phyloP scores from a whole-genome alignment of 2,797 vertebrate genomes.

The Yasuhikotakia modesta region DNA sequence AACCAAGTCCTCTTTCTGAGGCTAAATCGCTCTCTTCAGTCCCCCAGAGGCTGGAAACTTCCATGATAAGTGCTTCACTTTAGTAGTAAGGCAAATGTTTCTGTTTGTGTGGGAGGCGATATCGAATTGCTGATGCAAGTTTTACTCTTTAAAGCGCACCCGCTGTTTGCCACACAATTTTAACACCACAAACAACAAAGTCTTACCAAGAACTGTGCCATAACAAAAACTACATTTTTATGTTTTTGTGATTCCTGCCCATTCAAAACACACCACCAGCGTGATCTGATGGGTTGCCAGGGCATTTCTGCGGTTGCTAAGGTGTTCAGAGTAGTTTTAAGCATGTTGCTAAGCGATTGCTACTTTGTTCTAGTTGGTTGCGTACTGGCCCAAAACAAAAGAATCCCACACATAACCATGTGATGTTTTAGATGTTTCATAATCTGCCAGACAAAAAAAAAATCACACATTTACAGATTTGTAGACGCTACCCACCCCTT shows the following conservation, averaged over 20 bases:
- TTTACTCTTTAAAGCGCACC: too few relatives aligned
- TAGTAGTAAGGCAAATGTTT: slow-evolving; percentile 33
- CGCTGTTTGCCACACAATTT: slow-evolving; percentile 7
- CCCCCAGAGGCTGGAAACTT: slow-evolving; percentile 18
- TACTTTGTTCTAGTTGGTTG: too few relatives aligned
- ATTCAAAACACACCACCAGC: too few relatives aligned
- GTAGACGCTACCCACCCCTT: too few relatives aligned
- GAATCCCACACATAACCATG: too few relatives aligned
- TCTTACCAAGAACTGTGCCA: not conserved
- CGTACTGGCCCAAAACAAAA: too few relatives aligned
- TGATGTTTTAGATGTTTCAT: not conserved
- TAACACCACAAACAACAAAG: not conserved
- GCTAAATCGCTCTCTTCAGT: slow-evolving; percentile 28
- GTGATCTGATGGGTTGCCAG: too few relatives aligned
- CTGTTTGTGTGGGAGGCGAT: slow-evolving; percentile 39
- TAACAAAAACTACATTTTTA: slow-evolving; percentile 2
- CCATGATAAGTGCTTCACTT: slow-evolving; percentile 26
- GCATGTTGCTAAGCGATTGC: too few relatives aligned
- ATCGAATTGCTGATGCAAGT: too few relatives aligned
- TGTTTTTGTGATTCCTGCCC: not conserved
- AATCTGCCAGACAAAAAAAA: not conserved
- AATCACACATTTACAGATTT: not conserved
- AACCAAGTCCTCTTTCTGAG: slow-evolving; percentile 18
- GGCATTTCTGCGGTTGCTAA: too few relatives aligned
- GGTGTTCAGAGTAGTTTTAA: too few relatives aligned